A percentile compares a stretch with the other conserved stretches of the same genome.
These are phyloP conservation scores for Palythoa caribaeorum DNA, from an alignment of 92 coral and sea anemone genomes.

Conservation along the genomic window DNA sequence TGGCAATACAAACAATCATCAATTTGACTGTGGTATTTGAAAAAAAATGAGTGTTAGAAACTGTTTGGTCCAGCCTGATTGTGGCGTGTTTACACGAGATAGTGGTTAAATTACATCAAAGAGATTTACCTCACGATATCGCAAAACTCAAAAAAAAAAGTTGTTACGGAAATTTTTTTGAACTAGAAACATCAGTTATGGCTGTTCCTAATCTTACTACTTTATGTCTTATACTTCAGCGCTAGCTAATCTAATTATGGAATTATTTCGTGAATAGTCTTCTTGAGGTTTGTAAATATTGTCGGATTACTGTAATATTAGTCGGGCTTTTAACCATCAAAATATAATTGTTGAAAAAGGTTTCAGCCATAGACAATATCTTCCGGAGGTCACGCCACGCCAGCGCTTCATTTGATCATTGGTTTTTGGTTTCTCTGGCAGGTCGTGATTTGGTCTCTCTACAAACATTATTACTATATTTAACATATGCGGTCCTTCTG, in stretches of 20 bases:
- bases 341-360: conserved; percentile 24
- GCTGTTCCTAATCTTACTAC: background rate
- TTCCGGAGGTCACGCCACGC: background rate
- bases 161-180: background rate
- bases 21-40: conserved; percentile 10
- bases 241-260: conserved; percentile 14
- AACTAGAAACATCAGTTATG: background rate
- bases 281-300: background rate
- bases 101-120: background rate
- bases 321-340: conserved; percentile 39
- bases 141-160: too few relatives aligned
- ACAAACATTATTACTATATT: too few relatives aligned
- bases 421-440: too few relatives aligned
- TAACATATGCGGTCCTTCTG: too few relatives aligned
- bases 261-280: background rate
- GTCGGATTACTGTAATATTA: background rate
- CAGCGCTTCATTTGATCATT: background rate
- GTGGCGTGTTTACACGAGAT: conserved; percentile 31
- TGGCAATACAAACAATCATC: conserved; percentile 16
- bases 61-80: conserved; percentile 20
- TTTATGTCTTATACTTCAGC: background rate
- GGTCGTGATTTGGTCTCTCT: too few relatives aligned
- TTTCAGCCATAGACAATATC: conserved; percentile 1
- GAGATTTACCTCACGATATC: background rate
- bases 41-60: conserved; percentile 2